A percentile compares a stretch with the other conserved stretches of the same genome.
phyloP scores from a whole-genome alignment of 2,113 vertebrate genomes.

The Himantopus leucocephalus region DNA sequence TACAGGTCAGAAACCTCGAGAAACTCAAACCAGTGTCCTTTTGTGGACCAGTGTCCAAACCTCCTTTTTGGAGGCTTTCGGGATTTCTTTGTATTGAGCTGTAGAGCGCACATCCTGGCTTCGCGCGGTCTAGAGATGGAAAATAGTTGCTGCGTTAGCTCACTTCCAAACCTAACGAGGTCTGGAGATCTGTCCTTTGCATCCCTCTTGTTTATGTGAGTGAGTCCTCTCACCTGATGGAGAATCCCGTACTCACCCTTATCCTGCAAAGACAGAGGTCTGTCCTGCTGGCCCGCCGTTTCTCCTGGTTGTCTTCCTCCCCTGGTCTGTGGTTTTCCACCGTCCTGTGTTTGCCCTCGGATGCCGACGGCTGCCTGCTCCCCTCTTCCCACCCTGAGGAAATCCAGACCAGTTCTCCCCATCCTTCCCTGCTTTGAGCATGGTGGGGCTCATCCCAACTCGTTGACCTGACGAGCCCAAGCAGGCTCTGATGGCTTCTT shows the following conservation, averaged over 20 bases:
- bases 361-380: too few relatives aligned
- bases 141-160: background rate
- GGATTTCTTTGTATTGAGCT: background rate
- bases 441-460: background rate
- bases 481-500: background rate
- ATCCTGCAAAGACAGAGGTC: background rate
- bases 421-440: too few relatives aligned
- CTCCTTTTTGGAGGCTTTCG: background rate
- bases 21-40: background rate
- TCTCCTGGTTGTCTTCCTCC: background rate
- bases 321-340: background rate
- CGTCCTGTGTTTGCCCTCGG: accelerated
- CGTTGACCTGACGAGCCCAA: background rate
- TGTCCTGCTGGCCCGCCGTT: background rate
- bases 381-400: background rate
- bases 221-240: background rate
- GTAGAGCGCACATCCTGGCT: too few relatives aligned
- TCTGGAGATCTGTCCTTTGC: background rate
- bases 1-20: background rate
- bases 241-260: background rate
- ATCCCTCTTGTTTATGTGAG: background rate
- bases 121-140: background rate
- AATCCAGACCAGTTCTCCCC: background rate
- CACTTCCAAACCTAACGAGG: background rate
- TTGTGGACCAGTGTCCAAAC: background rate